phyloP scores from a whole-genome alignment of 1,140 invertebrate genomes.

The Telenomus remus region DNA sequence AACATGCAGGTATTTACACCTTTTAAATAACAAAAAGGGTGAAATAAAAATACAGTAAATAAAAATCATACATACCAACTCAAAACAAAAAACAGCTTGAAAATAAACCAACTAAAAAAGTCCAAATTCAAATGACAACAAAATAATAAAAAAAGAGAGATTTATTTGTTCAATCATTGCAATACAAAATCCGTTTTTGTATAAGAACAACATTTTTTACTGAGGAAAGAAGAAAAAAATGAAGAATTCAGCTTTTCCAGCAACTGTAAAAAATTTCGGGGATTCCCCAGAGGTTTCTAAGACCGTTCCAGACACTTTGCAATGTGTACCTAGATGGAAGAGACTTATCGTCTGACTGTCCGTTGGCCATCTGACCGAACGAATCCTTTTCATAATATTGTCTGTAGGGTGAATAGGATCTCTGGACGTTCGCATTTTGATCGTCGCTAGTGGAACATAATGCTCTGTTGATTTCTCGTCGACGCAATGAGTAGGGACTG shows the following conservation, averaged over 20 bases:
- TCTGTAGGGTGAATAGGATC: constrained; percentile 62
- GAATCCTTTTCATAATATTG: constrained; percentile 61
- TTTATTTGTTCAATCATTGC: too few species aligned
- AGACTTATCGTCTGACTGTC: constrained; percentile 62
- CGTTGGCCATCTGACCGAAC: constrained; percentile 57
- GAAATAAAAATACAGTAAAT: background rate
- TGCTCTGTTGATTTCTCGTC: constrained; percentile 67
- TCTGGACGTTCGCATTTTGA: constrained; percentile 44
- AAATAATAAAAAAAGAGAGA: too few species aligned
- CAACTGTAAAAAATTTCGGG: too few species aligned
- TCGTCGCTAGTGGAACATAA: constrained; percentile 62
- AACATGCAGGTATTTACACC: too few species aligned
- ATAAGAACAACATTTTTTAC: too few species aligned
- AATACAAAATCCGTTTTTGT: too few species aligned
- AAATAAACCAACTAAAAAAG: too few species aligned
- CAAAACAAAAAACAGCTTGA: too few species aligned
- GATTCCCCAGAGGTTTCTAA: constrained; percentile 4
- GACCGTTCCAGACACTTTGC: constrained; percentile 5
- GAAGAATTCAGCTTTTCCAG: too few species aligned
- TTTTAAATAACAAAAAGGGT: background rate
- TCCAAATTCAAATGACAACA: too few species aligned
- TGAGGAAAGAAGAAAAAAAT: too few species aligned
- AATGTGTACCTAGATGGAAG: constrained; percentile 53
- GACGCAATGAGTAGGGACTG: constrained; percentile 69
- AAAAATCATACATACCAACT: too few species aligned